These are phyloP conservation scores for Oncorhynchus mykiss DNA, from an alignment of 2,113 vertebrate species.

Conservation along the genomic window DNA sequence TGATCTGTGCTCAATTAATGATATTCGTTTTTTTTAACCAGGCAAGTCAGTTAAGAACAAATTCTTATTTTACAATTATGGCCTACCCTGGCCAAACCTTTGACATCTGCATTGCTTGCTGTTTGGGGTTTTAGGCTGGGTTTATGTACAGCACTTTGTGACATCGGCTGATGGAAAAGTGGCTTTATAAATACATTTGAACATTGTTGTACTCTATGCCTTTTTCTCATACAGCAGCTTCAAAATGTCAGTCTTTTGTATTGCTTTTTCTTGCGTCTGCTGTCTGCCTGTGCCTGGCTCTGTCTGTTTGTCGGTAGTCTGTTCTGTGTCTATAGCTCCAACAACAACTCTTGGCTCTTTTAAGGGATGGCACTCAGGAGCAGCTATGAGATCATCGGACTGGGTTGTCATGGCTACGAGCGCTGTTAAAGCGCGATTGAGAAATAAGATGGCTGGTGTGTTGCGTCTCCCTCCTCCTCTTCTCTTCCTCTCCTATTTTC, in stretches of 20 bases:
- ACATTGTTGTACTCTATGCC: too few relatives aligned
- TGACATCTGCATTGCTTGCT: too few relatives aligned
- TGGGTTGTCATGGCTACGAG: slow-evolving; percentile 76
- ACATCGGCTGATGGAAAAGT: too few relatives aligned
- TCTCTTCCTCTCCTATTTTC: slow-evolving; percentile 58
- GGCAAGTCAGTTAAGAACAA: too few relatives aligned
- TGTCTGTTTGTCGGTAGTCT: slow-evolving; percentile 21
- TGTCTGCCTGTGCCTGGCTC: slow-evolving; percentile 11
- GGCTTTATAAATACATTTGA: too few relatives aligned
- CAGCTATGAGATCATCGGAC: slow-evolving; percentile 77
- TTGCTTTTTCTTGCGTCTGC: neutral
- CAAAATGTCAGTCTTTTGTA: neutral
- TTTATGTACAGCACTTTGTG: too few relatives aligned
- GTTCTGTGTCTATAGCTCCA: slow-evolving; percentile 42
- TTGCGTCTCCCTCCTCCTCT: slow-evolving; percentile 18
- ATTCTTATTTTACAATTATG: too few relatives aligned
- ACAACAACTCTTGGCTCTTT: slow-evolving; percentile 59
- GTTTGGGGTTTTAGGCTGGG: too few relatives aligned
- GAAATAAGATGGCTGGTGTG: slow-evolving; percentile 75
- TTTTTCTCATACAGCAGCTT: too few relatives aligned
- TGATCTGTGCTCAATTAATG: too few relatives aligned
- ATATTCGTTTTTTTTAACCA: too few relatives aligned
- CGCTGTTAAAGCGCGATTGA: slow-evolving; percentile 75
- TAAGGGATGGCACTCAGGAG: slow-evolving; percentile 63
- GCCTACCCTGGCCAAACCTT: too few relatives aligned